Conservation (phyloP, 1,140 invertebrate genomes). For the Ceratina australensis region DNA sequence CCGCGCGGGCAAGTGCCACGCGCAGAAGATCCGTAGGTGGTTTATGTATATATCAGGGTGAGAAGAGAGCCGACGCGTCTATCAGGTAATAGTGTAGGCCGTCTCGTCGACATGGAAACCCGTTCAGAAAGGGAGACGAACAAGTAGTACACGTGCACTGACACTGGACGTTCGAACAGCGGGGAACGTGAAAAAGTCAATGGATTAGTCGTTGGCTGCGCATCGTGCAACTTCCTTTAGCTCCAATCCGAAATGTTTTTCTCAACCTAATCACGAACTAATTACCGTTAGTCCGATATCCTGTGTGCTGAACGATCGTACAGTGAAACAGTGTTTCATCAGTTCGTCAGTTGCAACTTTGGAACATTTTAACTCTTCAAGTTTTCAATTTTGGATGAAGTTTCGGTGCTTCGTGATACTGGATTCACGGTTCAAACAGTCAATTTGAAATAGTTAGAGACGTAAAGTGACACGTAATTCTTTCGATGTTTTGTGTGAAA, state of each 20-base stretch:
- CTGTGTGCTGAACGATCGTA: background rate
- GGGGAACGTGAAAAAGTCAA: background rate
- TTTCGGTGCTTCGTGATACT: too few species aligned
- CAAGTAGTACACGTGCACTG: constrained; percentile 19
- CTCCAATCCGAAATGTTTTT: background rate
- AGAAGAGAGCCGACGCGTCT: constrained; percentile 25
- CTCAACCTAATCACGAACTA: constrained; percentile 24
- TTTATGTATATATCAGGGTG: constrained; percentile 1
- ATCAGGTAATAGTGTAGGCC: constrained; percentile 23
- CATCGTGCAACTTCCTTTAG: background rate
- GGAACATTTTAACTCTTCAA: too few species aligned
- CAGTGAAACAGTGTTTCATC: background rate
- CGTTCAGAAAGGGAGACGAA: constrained; percentile 23
- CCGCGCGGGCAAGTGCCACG: background rate
- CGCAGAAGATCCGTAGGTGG: constrained; percentile 28
- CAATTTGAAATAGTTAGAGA: too few species aligned
- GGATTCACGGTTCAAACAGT: too few species aligned
- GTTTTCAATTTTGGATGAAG: too few species aligned
- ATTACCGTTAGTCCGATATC: background rate
- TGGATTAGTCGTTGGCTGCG: background rate
- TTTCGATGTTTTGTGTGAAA: too few species aligned
- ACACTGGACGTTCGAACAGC: background rate
- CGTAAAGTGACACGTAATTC: too few species aligned
- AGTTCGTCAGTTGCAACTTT: background rate
- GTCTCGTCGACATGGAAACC: constrained; percentile 30